Evolutionary conservation across 2,888 invertebrate species (phyloP).

Genomic region (Brenthis ino): DNA sequence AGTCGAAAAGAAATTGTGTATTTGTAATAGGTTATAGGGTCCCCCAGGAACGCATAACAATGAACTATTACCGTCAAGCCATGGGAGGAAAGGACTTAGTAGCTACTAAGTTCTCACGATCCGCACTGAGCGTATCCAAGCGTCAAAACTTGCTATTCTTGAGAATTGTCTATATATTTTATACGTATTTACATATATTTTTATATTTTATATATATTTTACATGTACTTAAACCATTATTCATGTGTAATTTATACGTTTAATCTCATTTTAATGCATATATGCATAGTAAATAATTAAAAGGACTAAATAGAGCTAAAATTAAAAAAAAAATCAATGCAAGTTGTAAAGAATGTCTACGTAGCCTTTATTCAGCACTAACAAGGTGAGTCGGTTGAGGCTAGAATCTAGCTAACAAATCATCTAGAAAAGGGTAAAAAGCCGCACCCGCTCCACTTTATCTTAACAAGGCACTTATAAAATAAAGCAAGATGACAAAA

Average conservation of each 20-base stretch:
- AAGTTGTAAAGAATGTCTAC: slow-evolving; percentile 8
- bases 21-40: slow-evolving; percentile 8
- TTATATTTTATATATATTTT: too few species aligned
- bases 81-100: slow-evolving; percentile 33
- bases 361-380: slow-evolving; percentile 18
- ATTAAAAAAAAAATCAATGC: not conserved
- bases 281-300: too few species aligned
- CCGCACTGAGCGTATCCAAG: slow-evolving; percentile 45
- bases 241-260: too few species aligned
- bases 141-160: slow-evolving; percentile 37
- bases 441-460: slow-evolving; percentile 27
- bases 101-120: slow-evolving; percentile 44
- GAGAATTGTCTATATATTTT: not conserved
- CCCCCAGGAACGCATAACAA: slow-evolving; percentile 26
- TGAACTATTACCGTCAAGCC: slow-evolving; percentile 28
- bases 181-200: too few species aligned
- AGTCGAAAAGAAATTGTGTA: slow-evolving; percentile 6
- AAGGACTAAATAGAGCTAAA: not conserved
- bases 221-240: too few species aligned
- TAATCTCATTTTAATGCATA: too few species aligned
- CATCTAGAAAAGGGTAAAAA: slow-evolving; percentile 26
- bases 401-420: slow-evolving; percentile 30
- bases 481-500: slow-evolving; percentile 39
- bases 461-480: slow-evolving; percentile 37
- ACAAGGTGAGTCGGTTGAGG: slow-evolving; percentile 25